A percentile compares a stretch with the other conserved stretches of the same genome.
phyloP scores from a whole-genome alignment of 2,113 vertebrate species.

The Hippopotamus amphibius region DNA sequence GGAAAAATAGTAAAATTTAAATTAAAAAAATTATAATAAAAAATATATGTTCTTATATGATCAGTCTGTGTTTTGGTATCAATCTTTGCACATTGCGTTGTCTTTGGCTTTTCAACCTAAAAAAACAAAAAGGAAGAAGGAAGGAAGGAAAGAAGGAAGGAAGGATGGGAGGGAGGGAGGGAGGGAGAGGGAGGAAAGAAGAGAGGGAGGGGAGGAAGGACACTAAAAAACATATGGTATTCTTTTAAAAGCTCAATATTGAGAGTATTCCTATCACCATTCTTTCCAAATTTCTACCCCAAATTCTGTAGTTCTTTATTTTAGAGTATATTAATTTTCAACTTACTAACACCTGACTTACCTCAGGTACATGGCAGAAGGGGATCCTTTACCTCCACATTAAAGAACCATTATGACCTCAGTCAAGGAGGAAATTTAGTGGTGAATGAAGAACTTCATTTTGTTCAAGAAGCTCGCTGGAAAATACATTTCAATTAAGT shows the following conservation, averaged over 20 bases:
- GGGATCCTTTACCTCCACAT: neutral
- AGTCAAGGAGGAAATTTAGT: neutral
- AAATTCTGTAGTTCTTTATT: neutral
- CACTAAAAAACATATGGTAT: neutral
- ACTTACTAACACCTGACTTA: neutral
- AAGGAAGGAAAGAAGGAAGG: no score
- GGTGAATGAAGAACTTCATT: constrained; percentile 42
- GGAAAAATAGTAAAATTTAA: neutral
- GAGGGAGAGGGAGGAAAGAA: neutral
- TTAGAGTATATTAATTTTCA: neutral
- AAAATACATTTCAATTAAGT: neutral
- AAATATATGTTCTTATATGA: neutral
- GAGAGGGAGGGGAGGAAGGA: neutral
- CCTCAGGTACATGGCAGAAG: neutral
- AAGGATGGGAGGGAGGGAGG: no score
- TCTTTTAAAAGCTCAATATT: neutral
- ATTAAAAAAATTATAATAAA: neutral
- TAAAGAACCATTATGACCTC: neutral
- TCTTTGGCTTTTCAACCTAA: neutral
- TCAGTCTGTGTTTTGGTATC: neutral
- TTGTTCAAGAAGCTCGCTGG: neutral
- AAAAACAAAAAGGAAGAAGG: neutral
- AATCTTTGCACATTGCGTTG: neutral
- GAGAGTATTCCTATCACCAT: neutral
- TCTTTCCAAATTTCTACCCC: neutral